phyloP scores from a whole-genome alignment of 2,888 invertebrate species.

The Philereme transversata region DNA sequence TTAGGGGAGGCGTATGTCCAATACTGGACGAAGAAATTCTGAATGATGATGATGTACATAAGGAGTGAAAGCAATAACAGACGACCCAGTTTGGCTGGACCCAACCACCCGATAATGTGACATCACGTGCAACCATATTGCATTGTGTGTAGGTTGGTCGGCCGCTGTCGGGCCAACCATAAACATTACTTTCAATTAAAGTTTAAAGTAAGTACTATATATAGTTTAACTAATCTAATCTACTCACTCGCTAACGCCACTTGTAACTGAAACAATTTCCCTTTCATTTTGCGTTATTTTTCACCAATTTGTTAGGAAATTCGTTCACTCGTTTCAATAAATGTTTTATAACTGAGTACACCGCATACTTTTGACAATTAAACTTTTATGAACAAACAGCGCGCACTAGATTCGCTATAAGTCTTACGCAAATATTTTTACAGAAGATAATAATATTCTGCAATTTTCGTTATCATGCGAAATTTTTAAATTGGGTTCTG shows the following conservation, averaged over 20 bases:
- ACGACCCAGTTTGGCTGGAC: no score
- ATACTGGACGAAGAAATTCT: no score
- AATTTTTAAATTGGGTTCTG: not conserved
- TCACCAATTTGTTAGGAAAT: not conserved
- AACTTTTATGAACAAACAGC: constrained; percentile 26
- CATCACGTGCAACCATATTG: no score
- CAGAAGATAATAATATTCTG: constrained; percentile 24
- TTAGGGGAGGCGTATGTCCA: no score
- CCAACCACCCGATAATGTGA: no score
- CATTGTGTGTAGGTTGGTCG: no score
- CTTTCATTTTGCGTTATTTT: constrained; percentile 33
- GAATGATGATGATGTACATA: no score
- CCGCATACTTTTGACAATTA: constrained; percentile 22
- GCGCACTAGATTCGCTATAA: constrained; percentile 22
- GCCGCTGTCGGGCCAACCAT: no score
- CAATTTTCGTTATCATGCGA: constrained; percentile 18
- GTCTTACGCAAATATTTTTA: constrained; percentile 29
- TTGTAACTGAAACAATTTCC: constrained; percentile 40
- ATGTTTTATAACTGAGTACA: constrained; percentile 16
- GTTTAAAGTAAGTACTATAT: no score
- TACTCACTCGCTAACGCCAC: constrained; percentile 41
- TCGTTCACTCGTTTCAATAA: constrained; percentile 5
- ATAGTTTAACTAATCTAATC: no score
- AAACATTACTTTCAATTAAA: no score
- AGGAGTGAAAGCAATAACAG: no score